Evolutionary conservation across 2,113 vertebrate species (phyloP), one percentile per base, ranked within the genome.

Genomic region (Anarhynchus alexandrinus): DNA sequence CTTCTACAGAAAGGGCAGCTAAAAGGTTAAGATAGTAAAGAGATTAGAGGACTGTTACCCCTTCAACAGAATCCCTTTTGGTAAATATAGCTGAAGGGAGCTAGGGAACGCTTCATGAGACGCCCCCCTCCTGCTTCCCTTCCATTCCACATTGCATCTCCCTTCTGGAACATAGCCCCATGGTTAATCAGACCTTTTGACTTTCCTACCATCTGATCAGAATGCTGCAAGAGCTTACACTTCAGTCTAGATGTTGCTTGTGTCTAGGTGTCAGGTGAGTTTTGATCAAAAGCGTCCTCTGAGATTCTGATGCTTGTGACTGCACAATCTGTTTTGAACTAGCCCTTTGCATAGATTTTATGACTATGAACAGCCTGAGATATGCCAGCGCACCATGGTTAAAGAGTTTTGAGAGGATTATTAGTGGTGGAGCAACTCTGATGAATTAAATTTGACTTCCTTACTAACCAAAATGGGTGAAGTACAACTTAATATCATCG

Each of bases 1-100:
- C 66, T 47, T 72, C 47, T 54, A 59, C 78, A 85, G 93, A 74
- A 89, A 85, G 92, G 87, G 87, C 91, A 96, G 65, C 88, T 92
- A 62, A 94, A 81, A 96, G 89, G 95, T 95, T 95, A 95, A 96
- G 83, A 79, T 67, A 73, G 76, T 93, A 91, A 91, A 71, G 82
- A 88, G 94, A 93, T 94, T 93, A 96, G 90, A 93, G 92, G 74
- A 67, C 81, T 84, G 55, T 89, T 94, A 59, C 69, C 78, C 73
- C 86, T 89, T 94, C 76, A 66, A 4, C 72, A 91, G 86, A 83
- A 94, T 88, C 69, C 51, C 64, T 84, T 84, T 55, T 23, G 74
- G 93, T 96, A 95, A 95, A 91, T 94, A 89, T 27, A 93, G 91
- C 86, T 59, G 81, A 87, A 67, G 87, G 73, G 64, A 93, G 83